Conservation (phyloP, 2,113 vertebrate genomes). For the Notothenia rossii region DNA sequence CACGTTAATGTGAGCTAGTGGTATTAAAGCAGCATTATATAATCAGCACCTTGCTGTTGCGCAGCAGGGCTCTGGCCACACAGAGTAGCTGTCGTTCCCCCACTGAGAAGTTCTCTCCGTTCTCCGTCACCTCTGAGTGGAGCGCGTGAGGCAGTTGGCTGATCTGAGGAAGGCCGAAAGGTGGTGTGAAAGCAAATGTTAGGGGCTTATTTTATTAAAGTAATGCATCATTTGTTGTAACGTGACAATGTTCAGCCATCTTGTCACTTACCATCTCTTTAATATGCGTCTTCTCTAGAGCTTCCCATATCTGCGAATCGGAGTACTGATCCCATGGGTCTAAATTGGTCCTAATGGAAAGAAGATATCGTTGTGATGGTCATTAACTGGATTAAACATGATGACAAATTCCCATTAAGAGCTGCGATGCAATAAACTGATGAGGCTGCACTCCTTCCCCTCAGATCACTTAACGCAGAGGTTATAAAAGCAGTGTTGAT, state of each 20-base stretch:
- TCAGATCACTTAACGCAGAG: background rate
- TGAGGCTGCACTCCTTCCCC: background rate
- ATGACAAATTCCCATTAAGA: constrained; percentile 7
- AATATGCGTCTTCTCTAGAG: constrained; percentile 84
- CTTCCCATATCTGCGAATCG: constrained; percentile 85
- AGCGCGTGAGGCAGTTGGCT: constrained; percentile 83
- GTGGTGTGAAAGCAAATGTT: background rate
- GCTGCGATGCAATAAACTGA: background rate
- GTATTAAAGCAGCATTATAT: constrained; percentile 19
- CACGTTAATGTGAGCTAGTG: constrained; percentile 33
- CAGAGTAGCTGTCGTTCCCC: constrained; percentile 87
- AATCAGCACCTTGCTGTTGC: constrained; percentile 86
- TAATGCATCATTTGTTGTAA: background rate
- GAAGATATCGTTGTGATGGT: constrained; percentile 1
- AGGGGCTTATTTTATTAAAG: background rate
- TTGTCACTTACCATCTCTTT: constrained; percentile 82
- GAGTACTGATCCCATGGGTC: constrained; percentile 84
- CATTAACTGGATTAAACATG: constrained; percentile 5
- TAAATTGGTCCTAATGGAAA: constrained; percentile 81
- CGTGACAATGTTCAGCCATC: background rate
- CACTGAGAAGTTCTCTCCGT: constrained; percentile 88
- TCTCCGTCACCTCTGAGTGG: constrained; percentile 85
- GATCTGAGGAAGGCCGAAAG: constrained; percentile 73
- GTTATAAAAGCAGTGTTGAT: constrained; percentile 7
- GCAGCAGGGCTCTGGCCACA: constrained; percentile 86